phyloP scores from a whole-genome alignment of 2,797 vertebrate genomes.

The Pantherophis vulpinus region DNA sequence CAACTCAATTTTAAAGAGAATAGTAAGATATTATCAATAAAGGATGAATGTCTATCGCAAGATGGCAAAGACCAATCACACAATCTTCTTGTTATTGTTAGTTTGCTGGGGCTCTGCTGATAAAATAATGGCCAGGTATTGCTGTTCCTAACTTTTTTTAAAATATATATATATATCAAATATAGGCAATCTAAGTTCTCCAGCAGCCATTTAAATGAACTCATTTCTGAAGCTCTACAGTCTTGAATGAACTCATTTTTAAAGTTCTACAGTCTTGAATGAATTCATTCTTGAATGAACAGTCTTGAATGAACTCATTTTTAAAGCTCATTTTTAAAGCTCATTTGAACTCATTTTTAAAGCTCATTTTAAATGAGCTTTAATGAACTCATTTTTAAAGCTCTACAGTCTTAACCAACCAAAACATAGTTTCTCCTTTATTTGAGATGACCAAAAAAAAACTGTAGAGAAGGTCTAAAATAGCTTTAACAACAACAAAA shows the following conservation, averaged over 20 bases:
- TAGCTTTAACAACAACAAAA: background rate
- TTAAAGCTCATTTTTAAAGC: background rate
- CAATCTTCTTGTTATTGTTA: background rate
- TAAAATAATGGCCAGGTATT: background rate
- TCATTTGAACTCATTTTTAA: background rate
- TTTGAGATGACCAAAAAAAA: background rate
- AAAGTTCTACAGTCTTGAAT: background rate
- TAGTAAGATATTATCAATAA: constrained; percentile 34
- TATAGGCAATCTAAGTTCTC: background rate
- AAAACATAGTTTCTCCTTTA: background rate
- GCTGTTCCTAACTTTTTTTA: background rate
- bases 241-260: background rate
- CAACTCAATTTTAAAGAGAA: constrained; percentile 5
- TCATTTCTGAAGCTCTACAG: background rate
- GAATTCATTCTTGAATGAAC: too few relatives aligned
- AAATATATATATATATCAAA: background rate
- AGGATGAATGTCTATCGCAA: constrained; percentile 15
- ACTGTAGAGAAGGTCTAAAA: background rate
- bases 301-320: too few relatives aligned
- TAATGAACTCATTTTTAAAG: too few relatives aligned
- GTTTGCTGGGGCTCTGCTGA: background rate
- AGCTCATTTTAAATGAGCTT: too few relatives aligned
- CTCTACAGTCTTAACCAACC: background rate
- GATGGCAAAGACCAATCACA: constrained; percentile 1
- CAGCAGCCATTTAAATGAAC: background rate